A percentile compares a stretch with the other conserved stretches of the same genome.
Conservation (phyloP, 2,113 vertebrate genomes). For the Pygathrix nemaeus region DNA sequence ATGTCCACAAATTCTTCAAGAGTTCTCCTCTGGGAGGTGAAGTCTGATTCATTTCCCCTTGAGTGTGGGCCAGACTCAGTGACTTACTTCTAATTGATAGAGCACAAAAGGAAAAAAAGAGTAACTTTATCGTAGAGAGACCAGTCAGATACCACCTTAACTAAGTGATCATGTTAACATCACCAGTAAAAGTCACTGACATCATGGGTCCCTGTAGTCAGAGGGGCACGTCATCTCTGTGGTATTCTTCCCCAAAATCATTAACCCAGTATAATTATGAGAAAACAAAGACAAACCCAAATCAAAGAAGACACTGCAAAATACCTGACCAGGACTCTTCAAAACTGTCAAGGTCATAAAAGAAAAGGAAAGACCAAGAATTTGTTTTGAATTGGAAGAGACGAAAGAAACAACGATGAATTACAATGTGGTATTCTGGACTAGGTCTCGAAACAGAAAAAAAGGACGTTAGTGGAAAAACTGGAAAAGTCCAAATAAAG, state of each 20-base stretch:
- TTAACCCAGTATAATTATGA: background rate
- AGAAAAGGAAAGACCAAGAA: background rate
- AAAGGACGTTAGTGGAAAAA: background rate
- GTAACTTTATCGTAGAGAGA: background rate
- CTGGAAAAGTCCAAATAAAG: background rate
- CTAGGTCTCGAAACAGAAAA: background rate
- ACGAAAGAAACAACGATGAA: background rate
- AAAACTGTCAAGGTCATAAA: background rate
- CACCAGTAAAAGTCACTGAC: background rate
- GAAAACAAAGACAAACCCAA: background rate
- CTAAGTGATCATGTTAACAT: background rate
- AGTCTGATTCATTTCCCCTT: background rate
- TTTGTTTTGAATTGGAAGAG: background rate
- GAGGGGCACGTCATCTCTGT: background rate
- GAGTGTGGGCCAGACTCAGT: background rate
- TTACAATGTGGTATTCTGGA: background rate
- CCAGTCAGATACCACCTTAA: background rate
- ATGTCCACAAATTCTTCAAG: background rate
- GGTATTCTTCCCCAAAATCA: background rate
- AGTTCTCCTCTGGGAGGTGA: background rate
- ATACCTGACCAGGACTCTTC: background rate
- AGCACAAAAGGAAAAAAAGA: background rate
- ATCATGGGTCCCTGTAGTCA: background rate
- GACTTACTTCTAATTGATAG: background rate
- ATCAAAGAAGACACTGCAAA: background rate